Base-by-base conservation (phyloP, 2,888 invertebrate species). In the Drosophila kokeensis region DNA sequence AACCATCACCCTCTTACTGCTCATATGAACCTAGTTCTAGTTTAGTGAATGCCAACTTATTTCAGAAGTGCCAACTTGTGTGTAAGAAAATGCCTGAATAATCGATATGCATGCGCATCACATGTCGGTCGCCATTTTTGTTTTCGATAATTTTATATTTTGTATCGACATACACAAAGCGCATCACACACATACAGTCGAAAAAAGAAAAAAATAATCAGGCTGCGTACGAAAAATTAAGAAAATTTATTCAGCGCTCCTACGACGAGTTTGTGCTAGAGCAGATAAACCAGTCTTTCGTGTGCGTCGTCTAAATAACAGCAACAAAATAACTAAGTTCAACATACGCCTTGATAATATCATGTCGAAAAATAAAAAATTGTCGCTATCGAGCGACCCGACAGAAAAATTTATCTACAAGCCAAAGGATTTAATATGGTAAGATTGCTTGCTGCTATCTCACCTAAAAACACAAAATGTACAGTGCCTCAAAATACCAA, bases 361-460 rank as follows among this genome's bases (percentile, higher is more conserved):
- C 74, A 92, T 92, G 92, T 92, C 92, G 76, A 92, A 92, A 83
- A 90, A 92, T 76, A 92, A 92, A 81, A 92, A 92, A 86, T 78
- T 89, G 82, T 92, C 92, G 86, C 90, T 92, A 74, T 83, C 92
- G 49, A 76, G 87, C 82, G 89, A 83, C 76, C 84, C 91, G 45
- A 69, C 86, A 81, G 93, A 92, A 76, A 82, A 91, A 73, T 79
- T 89, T 69, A 89, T 84, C 81, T 93, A 92, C 72, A 92, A 92
- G 69, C 91, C 92, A 24, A 92, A 92, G 81, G 92, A 92, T 82
- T 82, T 92, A 64, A 92, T 92, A 75, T 92, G 92, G 92, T 92
- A 87, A 92, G 90, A 67, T 21, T 63, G 24, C 42, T 21, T 8
- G 34, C 29, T 8, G 24, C 29, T 45, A 24, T 45, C 45, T 45